Percentiles rank a stretch among this genome's conserved stretches.
Evolutionary conservation across 2,888 invertebrate genomes (phyloP).

Genomic region (Syritta pipiens): DNA sequence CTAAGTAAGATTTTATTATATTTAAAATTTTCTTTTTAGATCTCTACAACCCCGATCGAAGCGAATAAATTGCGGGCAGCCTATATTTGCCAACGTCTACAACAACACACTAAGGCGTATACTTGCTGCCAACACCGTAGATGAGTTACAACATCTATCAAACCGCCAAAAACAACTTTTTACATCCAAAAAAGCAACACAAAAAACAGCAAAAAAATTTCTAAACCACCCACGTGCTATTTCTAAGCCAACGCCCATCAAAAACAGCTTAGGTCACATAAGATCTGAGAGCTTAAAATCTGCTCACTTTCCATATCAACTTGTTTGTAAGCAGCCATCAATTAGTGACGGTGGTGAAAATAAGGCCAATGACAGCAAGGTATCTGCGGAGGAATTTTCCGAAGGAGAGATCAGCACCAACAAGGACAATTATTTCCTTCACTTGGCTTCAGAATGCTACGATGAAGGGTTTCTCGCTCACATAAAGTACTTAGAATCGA

Average conservation of each 20-base stretch:
- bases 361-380: constrained; percentile 15
- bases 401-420: constrained; percentile 19
- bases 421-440: constrained; percentile 70
- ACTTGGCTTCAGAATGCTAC: constrained; percentile 77
- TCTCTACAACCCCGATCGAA: neutral
- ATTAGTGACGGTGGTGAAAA: neutral
- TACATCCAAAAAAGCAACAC: constrained; percentile 12
- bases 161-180: constrained; percentile 66
- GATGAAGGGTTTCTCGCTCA: constrained; percentile 76
- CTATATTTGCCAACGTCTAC: constrained; percentile 72
- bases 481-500: constrained; percentile 77
- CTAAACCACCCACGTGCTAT: neutral
- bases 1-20: too few relatives aligned
- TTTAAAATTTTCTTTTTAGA: constrained; percentile 37
- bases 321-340: neutral
- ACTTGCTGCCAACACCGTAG: constrained; percentile 71
- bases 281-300: neutral
- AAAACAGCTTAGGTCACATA: constrained; percentile 32
- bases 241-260: neutral
- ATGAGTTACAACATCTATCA: constrained; percentile 72
- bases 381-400: neutral
- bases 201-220: too few relatives aligned
- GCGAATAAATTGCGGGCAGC: constrained; percentile 70
- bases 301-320: neutral
- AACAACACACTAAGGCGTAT: constrained; percentile 75